Evolutionary conservation across 2,797 vertebrate species (phyloP), one percentile per base, ranked within the genome.

Genomic region (Falco cherrug): DNA sequence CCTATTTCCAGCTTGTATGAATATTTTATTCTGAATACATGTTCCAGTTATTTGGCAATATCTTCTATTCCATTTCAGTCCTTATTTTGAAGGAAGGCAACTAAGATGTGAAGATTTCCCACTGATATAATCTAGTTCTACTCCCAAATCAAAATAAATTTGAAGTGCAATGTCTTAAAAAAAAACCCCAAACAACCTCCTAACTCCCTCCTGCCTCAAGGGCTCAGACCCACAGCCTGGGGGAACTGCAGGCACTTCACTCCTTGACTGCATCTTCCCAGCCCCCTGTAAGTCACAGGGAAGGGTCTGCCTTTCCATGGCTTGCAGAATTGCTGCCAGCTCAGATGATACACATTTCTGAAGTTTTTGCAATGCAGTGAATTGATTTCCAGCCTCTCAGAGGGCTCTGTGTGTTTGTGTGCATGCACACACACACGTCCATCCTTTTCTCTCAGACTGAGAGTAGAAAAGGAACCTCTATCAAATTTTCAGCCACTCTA

Each of bases 21-120:
- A 98, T 98, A 97, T 98, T 98, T 98, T 94, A 98, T 97, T 74
- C 90, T 68, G 93, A 97, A 91, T 97, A 96, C 5, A 2, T 89
- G 95, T 96, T 93, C 75, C 86, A 71, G 88, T 92, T 97, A 94
- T 95, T 97, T 93, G 93, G 87, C 74, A 95, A 73, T 96, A 94
- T 59, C 64, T 93, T 45, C 90, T 91, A 79, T 87, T 96, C 92
- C 78, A 89, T 87, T 82, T 90, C 81, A 87, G 60, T 53, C 71
- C 26, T 56, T 94, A 61, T 90, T 94, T 18, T 95, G 87, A 97
- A 76, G 93, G 59, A 59, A 90, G 10, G 5, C 48, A 79, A 37
- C 22, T 50, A 77, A 90, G 57, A 89, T 73, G 33, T 14, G 16
- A 94, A 37, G 65, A 78, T 68, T 93, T 93, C 84, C 28, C 50